Base-by-base conservation (phyloP, 2,888 invertebrate genomes). In the Agrotis puta region DNA sequence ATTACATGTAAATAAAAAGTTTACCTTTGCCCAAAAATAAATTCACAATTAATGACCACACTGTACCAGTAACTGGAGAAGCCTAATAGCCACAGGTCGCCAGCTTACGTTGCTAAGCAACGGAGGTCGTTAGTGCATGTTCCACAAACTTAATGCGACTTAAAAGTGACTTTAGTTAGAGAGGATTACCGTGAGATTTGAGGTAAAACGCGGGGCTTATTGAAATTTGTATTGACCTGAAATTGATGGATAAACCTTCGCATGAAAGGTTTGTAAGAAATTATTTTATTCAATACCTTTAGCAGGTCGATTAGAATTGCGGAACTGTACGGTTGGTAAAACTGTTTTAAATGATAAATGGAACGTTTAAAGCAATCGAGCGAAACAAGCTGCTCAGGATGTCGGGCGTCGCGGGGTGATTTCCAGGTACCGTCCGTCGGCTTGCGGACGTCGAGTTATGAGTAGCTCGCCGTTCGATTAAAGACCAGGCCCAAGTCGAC, bases 101-200 rank as follows among this genome's bases (percentile, higher is more conserved):
- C 61, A 56, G 77, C 77, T 77, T 77, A 77, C 66, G 77, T 77
- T 66, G 58, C 77, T 59, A 72, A 54, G 77, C 72, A 72, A 77
- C 77, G n/a, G 66, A 22, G 22, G 72, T 77, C 66, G 63, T 77
- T 77, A 77, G 77, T 47, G 53, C 77, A 76, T 54, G 57, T 62
- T 58, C 57, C 57, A 24, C 51, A 24, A 48, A 64, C 33, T 51
- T 63, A 57, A 68, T 64, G n/a, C 51, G 24, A 53, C 50, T 59
- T 64, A 39, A 64, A 75, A 61, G 45, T 64, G 54, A 74, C 71
- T 70, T 51, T 22, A 62, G 76, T 43, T 50, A 27, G 65, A 54
- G 45, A 58, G 62, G 66, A 63, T 76, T 66, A 54, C n/a, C n/a
- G 51, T 61, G 47, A 50, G 47, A 24, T 18, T 50, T 56, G 24